A percentile compares a stretch with the other conserved stretches of the same genome.
Evolutionary conservation across 1,140 invertebrate genomes (phyloP).

Genomic region (Drosophila carrolli): DNA sequence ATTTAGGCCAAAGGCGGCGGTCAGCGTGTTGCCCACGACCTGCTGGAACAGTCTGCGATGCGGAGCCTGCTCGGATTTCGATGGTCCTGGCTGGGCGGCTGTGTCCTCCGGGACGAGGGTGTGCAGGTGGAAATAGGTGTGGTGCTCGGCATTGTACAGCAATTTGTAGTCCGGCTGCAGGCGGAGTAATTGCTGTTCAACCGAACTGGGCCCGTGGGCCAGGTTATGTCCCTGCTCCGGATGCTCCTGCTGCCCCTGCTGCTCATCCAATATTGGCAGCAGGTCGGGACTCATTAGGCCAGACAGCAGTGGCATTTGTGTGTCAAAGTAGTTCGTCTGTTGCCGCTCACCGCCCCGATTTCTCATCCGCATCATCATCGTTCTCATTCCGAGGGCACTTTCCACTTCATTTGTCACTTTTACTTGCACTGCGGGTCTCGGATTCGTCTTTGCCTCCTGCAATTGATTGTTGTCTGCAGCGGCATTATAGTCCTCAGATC

Average conservation of each 20-base stretch:
- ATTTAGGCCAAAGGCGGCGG: slow-evolving; percentile 73
- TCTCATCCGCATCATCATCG: slow-evolving; percentile 32
- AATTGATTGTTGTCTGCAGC: slow-evolving; percentile 74
- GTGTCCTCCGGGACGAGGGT: slow-evolving; percentile 28
- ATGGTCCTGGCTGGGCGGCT: not conserved
- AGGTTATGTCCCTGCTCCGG: slow-evolving; percentile 24
- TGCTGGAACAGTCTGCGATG: slow-evolving; percentile 57
- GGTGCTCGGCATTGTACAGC: slow-evolving; percentile 77
- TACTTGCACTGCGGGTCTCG: slow-evolving; percentile 75
- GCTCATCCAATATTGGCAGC: slow-evolving; percentile 59
- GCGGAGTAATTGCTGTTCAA: slow-evolving; percentile 68
- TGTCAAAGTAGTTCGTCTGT: slow-evolving; percentile 47
- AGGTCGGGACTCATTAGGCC: slow-evolving; percentile 44
- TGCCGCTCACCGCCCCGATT: slow-evolving; percentile 19
- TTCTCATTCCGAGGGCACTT: slow-evolving; percentile 61
- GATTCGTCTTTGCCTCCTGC: slow-evolving; percentile 23
- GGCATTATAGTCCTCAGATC: slow-evolving; percentile 42
- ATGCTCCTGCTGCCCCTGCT: not conserved
- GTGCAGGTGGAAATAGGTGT: slow-evolving; percentile 78
- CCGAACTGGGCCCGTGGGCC: slow-evolving; percentile 18
- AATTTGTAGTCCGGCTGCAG: slow-evolving; percentile 75
- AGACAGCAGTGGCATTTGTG: slow-evolving; percentile 53
- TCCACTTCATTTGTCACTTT: slow-evolving; percentile 82
- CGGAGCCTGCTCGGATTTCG: not conserved
- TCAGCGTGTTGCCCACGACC: slow-evolving; percentile 67